These are phyloP conservation scores for Drosophila nr. medialis DNA, from an alignment of 2,888 invertebrate species.

Conservation along the genomic window DNA sequence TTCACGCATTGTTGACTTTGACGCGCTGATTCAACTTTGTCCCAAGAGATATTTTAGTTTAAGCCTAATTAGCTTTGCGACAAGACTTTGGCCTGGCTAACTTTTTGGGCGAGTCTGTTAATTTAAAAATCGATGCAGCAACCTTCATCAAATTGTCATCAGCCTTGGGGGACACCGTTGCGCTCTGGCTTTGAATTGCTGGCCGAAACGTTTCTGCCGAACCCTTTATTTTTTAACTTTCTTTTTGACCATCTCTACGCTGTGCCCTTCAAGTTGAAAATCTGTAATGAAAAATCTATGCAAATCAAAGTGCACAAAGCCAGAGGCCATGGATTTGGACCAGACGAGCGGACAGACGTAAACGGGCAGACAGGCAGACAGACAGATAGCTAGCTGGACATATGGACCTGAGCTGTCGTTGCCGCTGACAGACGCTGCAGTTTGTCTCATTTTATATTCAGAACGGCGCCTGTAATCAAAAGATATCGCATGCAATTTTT, in stretches of 20 bases:
- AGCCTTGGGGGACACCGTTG: slow-evolving; percentile 44
- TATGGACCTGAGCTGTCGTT: slow-evolving; percentile 27
- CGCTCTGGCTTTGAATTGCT: slow-evolving; percentile 49
- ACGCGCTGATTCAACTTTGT: slow-evolving; percentile 70
- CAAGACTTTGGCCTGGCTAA: slow-evolving; percentile 56
- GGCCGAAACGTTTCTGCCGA: slow-evolving; percentile 47
- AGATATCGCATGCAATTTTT: slow-evolving; percentile 78
- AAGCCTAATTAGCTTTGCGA: slow-evolving; percentile 75
- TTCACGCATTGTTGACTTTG: slow-evolving; percentile 74
- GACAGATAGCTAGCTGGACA: slow-evolving; percentile 31
- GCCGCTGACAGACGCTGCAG: slow-evolving; percentile 64
- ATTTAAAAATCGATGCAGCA: slow-evolving; percentile 77
- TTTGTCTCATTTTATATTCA: slow-evolving; percentile 83
- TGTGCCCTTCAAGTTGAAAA: slow-evolving; percentile 55
- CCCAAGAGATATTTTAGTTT: slow-evolving; percentile 66
- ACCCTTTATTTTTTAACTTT: slow-evolving; percentile 40
- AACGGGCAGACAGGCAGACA: slow-evolving; percentile 4
- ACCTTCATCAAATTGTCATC: slow-evolving; percentile 80
- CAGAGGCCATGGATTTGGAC: slow-evolving; percentile 28
- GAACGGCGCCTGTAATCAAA: slow-evolving; percentile 83
- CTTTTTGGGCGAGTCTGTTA: slow-evolving; percentile 61
- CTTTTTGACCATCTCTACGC: slow-evolving; percentile 3
- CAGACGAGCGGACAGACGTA: slow-evolving; percentile 30
- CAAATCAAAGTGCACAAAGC: slow-evolving; percentile 70
- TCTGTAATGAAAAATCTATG: slow-evolving; percentile 81